Base-by-base conservation (phyloP, 2,888 invertebrate species). In the Quadriops clusia region DNA sequence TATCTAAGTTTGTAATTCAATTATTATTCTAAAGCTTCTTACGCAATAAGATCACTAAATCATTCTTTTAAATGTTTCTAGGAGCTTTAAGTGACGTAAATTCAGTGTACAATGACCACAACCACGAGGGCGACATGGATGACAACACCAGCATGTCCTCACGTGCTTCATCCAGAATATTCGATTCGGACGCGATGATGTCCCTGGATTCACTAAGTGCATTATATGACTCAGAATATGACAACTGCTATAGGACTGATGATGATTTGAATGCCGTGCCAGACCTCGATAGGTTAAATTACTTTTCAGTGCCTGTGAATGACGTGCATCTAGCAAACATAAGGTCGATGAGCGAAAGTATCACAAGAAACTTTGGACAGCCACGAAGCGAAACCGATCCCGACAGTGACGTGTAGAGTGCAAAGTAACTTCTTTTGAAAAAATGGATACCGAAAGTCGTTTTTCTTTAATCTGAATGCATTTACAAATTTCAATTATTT, bases 71-170 rank as follows among this genome's bases (percentile, higher is more conserved):
- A 22, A 22, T 11, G 12, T 28, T 46, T 51, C 3, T 43, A 70
- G 70, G 83, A 34, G 86, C 85, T 14, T 66, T 86, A 36, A 85
- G 85, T 48, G 86, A 86, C 61, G 82, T 86, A 28, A 86, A 86
- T 63, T 84, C 83, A 5, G 76, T 82, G 46, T 82, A 79, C 59
- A 77, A 79, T 58, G 72, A 72, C 37, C 61, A 60, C 44, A 59
- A 60, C 42, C 61, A 60, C 32, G 64, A 65, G 29, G 64, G 64
- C 26, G 68, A 68, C 40, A 68, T 72, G 51, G 68, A 70, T 50
- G 72, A 72, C 53, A 72, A 86, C 52, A 84, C 84, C 41, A 76
- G 76, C 43, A 76, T 86, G 40, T 86, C 85, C 3, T 85, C 85
- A 5, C 69, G 86, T 38, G 85, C 86, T 17, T 85, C 84, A 12